These are phyloP conservation scores for Microcaecilia unicolor DNA, from an alignment of 2,797 vertebrate genomes.

Conservation along the genomic window DNA sequence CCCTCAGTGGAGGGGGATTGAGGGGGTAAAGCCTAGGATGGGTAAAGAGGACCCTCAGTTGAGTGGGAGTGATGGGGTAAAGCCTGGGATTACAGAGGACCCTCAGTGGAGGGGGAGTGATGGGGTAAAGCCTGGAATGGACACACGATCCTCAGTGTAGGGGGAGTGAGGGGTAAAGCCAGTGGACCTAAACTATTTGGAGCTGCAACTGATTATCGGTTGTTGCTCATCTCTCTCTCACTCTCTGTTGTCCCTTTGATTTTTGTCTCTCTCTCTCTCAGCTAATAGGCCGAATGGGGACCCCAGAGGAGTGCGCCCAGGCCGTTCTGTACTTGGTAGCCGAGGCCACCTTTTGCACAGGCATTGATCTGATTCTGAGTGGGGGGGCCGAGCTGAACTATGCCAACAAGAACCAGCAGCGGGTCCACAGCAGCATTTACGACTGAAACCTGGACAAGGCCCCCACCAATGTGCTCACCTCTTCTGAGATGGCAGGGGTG, in stretches of 20 bases:
- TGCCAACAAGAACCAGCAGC: constrained; percentile 53
- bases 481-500: no score
- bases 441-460: background rate
- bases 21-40: background rate
- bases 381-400: constrained; percentile 74
- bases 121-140: no score
- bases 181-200: no score
- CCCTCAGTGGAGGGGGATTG: background rate
- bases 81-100: background rate
- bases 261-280: constrained; percentile 20
- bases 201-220: no score
- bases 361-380: constrained; percentile 60
- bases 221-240: no score
- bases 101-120: no score
- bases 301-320: constrained; percentile 55
- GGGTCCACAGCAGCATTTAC: background rate
- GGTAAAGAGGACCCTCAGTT: background rate
- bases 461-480: no score
- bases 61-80: no score
- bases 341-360: constrained; percentile 70
- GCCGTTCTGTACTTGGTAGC: constrained; percentile 64
- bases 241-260: background rate
- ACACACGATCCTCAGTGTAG: no score
- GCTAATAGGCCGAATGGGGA: constrained; percentile 74
- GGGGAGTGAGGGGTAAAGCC: background rate